A percentile compares a stretch with the other conserved stretches of the same genome.
Evolutionary conservation across 2,888 invertebrate species (phyloP).

Genomic region (Ophioninae sp.): DNA sequence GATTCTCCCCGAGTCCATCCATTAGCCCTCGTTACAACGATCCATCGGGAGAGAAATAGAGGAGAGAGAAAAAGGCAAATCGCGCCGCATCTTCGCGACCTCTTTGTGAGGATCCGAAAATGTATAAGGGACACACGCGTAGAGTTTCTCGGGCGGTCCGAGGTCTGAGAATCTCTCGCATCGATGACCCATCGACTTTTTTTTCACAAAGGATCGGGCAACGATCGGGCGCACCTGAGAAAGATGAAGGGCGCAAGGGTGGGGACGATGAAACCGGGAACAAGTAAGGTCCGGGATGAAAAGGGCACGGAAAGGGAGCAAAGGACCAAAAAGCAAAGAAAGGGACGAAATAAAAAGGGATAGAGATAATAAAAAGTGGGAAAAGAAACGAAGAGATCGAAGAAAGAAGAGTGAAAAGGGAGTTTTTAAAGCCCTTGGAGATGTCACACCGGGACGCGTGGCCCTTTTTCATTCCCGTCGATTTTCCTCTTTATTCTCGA

Average conservation of each 20-base stretch:
- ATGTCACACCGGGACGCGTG: slow-evolving; percentile 37
- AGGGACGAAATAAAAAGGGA: background rate
- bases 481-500: slow-evolving; percentile 30
- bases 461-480: slow-evolving; percentile 37
- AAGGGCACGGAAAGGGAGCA: background rate
- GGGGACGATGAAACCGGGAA: background rate
- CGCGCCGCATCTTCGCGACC: background rate
- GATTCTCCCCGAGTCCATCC: slow-evolving; percentile 20
- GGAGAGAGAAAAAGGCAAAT: slow-evolving; percentile 6
- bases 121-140: slow-evolving; percentile 12
- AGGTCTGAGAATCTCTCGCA: slow-evolving; percentile 44
- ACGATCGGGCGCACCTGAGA: slow-evolving; percentile 26
- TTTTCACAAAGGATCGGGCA: slow-evolving; percentile 34
- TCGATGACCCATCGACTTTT: slow-evolving; percentile 54
- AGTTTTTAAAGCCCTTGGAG: slow-evolving; percentile 5
- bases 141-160: slow-evolving; percentile 4
- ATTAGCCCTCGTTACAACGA: slow-evolving; percentile 47
- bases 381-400: background rate
- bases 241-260: background rate
- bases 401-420: background rate
- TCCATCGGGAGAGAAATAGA: background rate
- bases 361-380: background rate
- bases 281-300: background rate
- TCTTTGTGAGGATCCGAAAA: slow-evolving; percentile 47
- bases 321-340: background rate